Percentiles rank a stretch among this genome's conserved stretches.
Conservation (phyloP, 1,140 invertebrate species). For the Bilobella aurantiaca region DNA sequence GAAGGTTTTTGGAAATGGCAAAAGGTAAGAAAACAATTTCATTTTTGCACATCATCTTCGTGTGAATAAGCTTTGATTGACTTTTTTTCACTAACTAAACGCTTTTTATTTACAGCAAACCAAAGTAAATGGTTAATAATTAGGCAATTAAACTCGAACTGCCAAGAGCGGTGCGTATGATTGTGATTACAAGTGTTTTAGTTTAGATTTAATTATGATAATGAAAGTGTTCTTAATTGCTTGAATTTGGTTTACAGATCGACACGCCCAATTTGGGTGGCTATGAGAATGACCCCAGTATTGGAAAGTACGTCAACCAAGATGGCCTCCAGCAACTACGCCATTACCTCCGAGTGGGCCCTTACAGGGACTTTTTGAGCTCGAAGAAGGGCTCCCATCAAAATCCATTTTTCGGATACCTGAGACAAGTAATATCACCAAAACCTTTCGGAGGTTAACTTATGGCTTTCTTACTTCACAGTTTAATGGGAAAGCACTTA, state of each 20-base stretch:
- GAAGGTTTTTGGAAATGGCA: not conserved
- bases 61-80: not conserved
- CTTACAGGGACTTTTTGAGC: slow-evolving; percentile 20
- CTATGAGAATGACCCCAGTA: slow-evolving; percentile 33
- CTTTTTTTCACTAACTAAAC: not conserved
- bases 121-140: too few species aligned
- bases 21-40: not conserved
- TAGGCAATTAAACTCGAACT: too few species aligned
- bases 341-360: slow-evolving; percentile 34
- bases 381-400: slow-evolving; percentile 7
- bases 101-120: too few species aligned
- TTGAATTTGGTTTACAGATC: slow-evolving; percentile 19
- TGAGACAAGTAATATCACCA: slow-evolving; percentile 32
- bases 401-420: slow-evolving; percentile 35
- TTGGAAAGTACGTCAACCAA: slow-evolving; percentile 35
- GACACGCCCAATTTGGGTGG: slow-evolving; percentile 26
- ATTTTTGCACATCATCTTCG: not conserved
- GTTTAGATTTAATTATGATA: not conserved
- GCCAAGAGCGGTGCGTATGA: not conserved
- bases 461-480: slow-evolving; percentile 1
- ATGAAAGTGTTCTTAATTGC: not conserved
- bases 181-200: not conserved
- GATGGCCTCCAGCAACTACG: slow-evolving; percentile 34
- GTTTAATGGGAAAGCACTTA: too few species aligned
- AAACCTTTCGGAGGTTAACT: not conserved